Evolutionary conservation across 2,797 vertebrate genomes (phyloP).

Genomic region (Sebastes vulpes): DNA sequence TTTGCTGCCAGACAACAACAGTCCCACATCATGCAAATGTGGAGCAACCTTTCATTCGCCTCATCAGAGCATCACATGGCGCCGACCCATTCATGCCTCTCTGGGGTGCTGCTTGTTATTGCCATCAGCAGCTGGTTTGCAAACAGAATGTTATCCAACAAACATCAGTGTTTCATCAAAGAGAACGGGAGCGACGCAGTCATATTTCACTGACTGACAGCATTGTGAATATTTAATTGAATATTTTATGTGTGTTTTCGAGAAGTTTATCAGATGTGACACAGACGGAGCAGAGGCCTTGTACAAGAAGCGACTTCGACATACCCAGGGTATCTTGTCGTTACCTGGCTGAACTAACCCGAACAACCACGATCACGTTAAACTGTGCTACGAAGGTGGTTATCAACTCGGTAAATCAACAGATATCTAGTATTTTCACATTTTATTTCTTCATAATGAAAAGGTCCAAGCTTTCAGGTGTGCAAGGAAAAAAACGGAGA

Average conservation of each 20-base stretch:
- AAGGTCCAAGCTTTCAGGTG: too few relatives aligned
- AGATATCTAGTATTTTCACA: too few relatives aligned
- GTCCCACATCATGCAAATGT: conserved; percentile 65
- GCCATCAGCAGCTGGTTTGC: conserved; percentile 49
- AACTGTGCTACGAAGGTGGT: too few relatives aligned
- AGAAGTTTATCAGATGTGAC: conserved; percentile 30
- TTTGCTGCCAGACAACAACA: conserved; percentile 56
- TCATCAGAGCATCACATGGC: conserved; percentile 44
- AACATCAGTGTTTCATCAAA: conserved; percentile 60
- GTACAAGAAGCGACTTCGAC: too few relatives aligned
- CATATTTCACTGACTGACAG: conserved; percentile 52
- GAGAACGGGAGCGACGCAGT: conserved; percentile 14
- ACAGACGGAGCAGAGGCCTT: background rate
- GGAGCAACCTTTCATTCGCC: conserved; percentile 62
- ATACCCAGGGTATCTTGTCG: too few relatives aligned
- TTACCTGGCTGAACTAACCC: too few relatives aligned
- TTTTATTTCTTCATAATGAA: too few relatives aligned
- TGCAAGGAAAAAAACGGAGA: too few relatives aligned
- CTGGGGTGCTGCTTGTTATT: conserved; percentile 59
- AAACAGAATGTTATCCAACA: conserved; percentile 50
- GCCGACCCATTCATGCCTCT: conserved; percentile 35
- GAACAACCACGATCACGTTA: too few relatives aligned
- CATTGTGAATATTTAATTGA: conserved; percentile 40
- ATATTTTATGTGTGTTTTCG: conserved; percentile 42
- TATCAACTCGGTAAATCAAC: too few relatives aligned